A percentile compares a stretch with the other conserved stretches of the same genome.
Conservation (phyloP, 2,797 vertebrate species). For the Heteromormyrus szaboi region DNA sequence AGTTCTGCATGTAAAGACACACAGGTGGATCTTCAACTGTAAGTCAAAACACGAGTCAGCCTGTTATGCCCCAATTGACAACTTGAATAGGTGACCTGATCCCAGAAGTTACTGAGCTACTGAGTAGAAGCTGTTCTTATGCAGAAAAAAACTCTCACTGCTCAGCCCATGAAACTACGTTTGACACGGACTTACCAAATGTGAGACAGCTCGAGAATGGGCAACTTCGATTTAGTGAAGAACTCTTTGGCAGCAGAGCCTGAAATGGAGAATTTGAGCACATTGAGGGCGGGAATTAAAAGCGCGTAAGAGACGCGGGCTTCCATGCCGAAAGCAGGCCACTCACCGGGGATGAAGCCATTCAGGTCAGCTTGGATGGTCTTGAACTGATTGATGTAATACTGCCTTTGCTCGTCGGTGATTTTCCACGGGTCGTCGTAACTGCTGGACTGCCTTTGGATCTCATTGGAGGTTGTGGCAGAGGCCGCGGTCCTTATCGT, state of each 20-base stretch:
- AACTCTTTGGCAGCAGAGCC: slow-evolving; percentile 98
- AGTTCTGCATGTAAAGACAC: background rate
- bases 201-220: slow-evolving; percentile 97
- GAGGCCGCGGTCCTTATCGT: slow-evolving; percentile 88
- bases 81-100: background rate
- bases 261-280: slow-evolving; percentile 50
- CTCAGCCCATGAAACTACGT: background rate
- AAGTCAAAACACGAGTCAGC: background rate
- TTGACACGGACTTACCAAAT: slow-evolving; percentile 86
- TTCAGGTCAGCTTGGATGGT: slow-evolving; percentile 96
- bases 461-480: slow-evolving; percentile 83
- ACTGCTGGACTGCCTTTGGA: slow-evolving; percentile 93
- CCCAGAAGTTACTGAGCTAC: background rate
- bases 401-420: slow-evolving; percentile 98
- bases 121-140: background rate
- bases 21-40: background rate
- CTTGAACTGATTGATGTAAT: slow-evolving; percentile 99
- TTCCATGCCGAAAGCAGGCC: background rate
- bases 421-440: slow-evolving; percentile 99
- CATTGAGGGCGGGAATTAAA: background rate
- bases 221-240: slow-evolving; percentile 98
- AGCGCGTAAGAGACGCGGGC: background rate
- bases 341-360: slow-evolving; percentile 94
- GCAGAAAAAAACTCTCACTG: background rate
- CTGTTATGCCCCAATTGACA: background rate